These are phyloP conservation scores for Oenanthe melanoleuca DNA, from an alignment of 2,113 vertebrate genomes.

Conservation along the genomic window DNA sequence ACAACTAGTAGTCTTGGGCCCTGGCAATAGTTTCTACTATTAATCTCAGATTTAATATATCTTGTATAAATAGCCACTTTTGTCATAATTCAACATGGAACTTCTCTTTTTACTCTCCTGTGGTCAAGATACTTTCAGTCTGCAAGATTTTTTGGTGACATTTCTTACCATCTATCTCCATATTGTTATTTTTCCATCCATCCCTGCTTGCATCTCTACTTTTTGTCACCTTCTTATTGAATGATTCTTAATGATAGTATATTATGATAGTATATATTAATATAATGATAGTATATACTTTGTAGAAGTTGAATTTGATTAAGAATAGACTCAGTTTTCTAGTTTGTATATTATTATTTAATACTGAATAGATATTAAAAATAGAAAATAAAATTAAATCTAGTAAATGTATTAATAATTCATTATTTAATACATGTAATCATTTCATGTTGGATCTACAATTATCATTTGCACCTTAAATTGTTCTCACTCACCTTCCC, in stretches of 20 bases:
- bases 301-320: not conserved
- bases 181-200: not conserved
- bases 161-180: not conserved
- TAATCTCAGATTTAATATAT: not conserved
- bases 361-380: not conserved
- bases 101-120: not conserved
- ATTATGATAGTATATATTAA: too few species aligned
- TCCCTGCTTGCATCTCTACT: not conserved
- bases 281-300: too few species aligned
- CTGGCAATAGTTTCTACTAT: not conserved
- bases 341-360: not conserved
- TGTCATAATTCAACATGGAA: not conserved
- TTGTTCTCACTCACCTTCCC: not conserved
- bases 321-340: not conserved
- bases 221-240: not conserved
- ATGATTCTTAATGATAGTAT: not conserved
- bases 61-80: not conserved
- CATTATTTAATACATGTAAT: not conserved
- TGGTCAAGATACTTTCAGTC: not conserved
- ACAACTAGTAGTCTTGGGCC: not conserved
- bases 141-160: not conserved
- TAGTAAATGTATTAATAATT: not conserved
- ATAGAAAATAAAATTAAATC: not conserved
- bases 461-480: not conserved
- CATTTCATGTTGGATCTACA: not conserved